These are phyloP conservation scores for Drosophila ambigua DNA, from an alignment of 1,140 invertebrate species.

Conservation along the genomic window DNA sequence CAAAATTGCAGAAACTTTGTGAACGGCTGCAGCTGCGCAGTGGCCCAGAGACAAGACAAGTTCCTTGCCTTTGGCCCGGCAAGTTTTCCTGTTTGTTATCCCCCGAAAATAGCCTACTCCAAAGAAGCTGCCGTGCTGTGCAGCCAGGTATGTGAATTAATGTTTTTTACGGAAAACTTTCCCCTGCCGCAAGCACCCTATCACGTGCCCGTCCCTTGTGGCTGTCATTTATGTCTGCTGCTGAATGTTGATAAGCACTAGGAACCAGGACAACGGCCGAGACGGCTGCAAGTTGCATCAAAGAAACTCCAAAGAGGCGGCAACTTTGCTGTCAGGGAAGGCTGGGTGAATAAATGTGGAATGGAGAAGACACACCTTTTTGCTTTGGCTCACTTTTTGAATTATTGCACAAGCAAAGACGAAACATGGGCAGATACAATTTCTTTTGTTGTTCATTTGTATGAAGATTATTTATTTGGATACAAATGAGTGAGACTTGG, in stretches of 20 bases:
- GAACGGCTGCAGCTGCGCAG: slow-evolving; percentile 67
- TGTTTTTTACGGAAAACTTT: too few species aligned
- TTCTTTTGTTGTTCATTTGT: not conserved
- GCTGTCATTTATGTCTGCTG: slow-evolving; percentile 24
- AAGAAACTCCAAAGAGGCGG: slow-evolving; percentile 37
- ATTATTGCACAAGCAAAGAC: not conserved
- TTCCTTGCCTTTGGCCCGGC: slow-evolving; percentile 34
- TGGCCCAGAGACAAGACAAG: slow-evolving; percentile 42
- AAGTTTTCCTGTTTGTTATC: slow-evolving; percentile 45
- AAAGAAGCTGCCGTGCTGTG: slow-evolving; percentile 7
- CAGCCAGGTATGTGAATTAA: too few species aligned
- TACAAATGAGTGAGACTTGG: too few species aligned
- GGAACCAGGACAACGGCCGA: slow-evolving; percentile 24
- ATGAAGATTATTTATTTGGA: too few species aligned
- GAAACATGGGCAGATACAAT: not conserved
- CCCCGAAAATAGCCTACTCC: slow-evolving; percentile 38
- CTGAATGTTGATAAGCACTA: slow-evolving; percentile 48
- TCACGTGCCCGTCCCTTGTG: slow-evolving; percentile 19
- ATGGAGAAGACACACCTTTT: slow-evolving; percentile 9
- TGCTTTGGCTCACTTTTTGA: slow-evolving; percentile 3
- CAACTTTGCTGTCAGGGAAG: slow-evolving; percentile 26
- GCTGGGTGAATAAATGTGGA: not conserved
- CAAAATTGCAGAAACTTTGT: slow-evolving; percentile 62
- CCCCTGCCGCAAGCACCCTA: not conserved
- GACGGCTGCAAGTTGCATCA: slow-evolving; percentile 26